A percentile compares a stretch with the other conserved stretches of the same genome.
Conservation (phyloP, 2,888 invertebrate species). For the Phrixothrix hirtus region DNA sequence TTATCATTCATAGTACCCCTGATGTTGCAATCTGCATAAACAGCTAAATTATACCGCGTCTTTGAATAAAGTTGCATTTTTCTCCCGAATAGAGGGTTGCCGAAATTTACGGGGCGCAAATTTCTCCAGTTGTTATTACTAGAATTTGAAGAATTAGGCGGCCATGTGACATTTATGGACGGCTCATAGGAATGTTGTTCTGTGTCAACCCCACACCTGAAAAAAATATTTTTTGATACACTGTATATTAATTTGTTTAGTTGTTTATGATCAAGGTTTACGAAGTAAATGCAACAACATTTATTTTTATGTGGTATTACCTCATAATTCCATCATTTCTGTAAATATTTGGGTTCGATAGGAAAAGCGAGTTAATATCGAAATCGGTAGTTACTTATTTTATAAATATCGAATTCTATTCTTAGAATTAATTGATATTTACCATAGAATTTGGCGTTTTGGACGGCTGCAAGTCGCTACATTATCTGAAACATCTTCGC, state of each 20-base stretch:
- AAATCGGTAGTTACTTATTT: constrained; percentile 5
- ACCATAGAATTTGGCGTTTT: constrained; percentile 23
- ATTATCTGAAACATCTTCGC: constrained; percentile 25
- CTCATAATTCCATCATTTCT: too few relatives aligned
- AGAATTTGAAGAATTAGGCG: constrained; percentile 38
- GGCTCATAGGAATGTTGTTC: constrained; percentile 10
- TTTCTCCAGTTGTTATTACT: constrained; percentile 35
- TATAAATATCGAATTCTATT: constrained; percentile 14
- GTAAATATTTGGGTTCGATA: too few relatives aligned
- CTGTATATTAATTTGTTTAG: too few relatives aligned
- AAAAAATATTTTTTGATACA: not conserved
- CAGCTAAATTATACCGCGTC: constrained; percentile 61
- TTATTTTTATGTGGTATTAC: too few relatives aligned
- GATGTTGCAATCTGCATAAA: constrained; percentile 59
- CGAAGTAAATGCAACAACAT: not conserved
- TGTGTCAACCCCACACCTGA: constrained; percentile 16
- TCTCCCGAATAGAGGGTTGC: constrained; percentile 56
- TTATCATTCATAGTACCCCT: constrained; percentile 59
- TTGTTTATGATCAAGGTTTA: not conserved
- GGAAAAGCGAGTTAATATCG: too few relatives aligned
- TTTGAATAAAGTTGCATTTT: constrained; percentile 62
- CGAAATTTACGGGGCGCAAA: constrained; percentile 37
- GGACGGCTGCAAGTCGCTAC: constrained; percentile 14
- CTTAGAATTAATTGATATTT: constrained; percentile 17
- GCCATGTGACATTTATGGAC: constrained; percentile 46